Percentiles rank a stretch among this genome's conserved stretches.
Evolutionary conservation across 1,140 invertebrate species (phyloP).

Genomic region (Penaeus japonicus): DNA sequence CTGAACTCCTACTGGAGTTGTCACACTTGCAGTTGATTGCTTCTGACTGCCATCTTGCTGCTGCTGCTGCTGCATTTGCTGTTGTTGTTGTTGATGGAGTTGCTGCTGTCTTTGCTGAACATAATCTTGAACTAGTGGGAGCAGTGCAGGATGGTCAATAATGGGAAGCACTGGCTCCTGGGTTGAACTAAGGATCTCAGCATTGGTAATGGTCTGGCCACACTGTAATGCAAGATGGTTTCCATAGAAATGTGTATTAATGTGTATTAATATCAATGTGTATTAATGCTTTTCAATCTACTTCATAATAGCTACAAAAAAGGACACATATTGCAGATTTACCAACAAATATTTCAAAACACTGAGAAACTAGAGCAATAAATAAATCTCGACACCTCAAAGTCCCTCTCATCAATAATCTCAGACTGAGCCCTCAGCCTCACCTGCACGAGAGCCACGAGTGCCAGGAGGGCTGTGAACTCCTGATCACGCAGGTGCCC

Average conservation of each 20-base stretch:
- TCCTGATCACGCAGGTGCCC: constrained; percentile 72
- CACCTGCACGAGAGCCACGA: constrained; percentile 73
- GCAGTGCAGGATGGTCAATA: constrained; percentile 45
- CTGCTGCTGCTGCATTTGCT: background rate
- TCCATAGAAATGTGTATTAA: background rate
- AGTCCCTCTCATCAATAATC: background rate
- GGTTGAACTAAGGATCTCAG: constrained; percentile 4
- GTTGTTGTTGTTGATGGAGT: background rate
- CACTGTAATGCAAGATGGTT: background rate
- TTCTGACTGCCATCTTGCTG: background rate
- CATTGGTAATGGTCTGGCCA: constrained; percentile 14
- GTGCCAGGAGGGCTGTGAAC: constrained; percentile 70
- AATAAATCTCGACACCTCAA: background rate
- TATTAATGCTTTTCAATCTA: background rate
- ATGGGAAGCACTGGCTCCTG: constrained; percentile 33
- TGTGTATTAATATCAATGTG: background rate
- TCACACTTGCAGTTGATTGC: background rate
- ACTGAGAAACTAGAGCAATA: no score
- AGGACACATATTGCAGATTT: background rate
- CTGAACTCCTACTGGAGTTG: background rate
- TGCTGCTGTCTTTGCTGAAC: constrained; percentile 29
- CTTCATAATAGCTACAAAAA: no score
- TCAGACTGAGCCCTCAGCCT: background rate
- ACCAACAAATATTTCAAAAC: background rate
- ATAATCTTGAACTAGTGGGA: constrained; percentile 46